These are phyloP conservation scores for Natator depressus DNA, from an alignment of 2,113 vertebrate genomes.

Conservation along the genomic window DNA sequence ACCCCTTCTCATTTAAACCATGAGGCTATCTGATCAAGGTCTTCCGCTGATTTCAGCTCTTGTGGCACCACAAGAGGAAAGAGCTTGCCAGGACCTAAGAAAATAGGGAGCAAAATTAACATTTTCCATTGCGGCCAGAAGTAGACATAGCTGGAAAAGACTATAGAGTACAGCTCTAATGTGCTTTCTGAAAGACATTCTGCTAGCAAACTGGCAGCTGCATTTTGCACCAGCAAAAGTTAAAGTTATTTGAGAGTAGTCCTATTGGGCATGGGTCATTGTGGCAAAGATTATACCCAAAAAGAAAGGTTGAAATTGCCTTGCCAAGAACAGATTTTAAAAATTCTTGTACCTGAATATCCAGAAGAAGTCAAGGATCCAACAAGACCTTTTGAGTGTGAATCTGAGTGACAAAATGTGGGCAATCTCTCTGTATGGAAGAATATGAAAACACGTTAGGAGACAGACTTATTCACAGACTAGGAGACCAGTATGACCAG, in stretches of 20 bases:
- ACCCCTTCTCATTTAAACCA: not conserved
- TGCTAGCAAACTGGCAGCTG: slow-evolving; percentile 19
- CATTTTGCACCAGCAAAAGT: not conserved
- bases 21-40: too few species aligned
- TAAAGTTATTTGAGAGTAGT: not conserved
- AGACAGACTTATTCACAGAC: not conserved
- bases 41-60: too few species aligned
- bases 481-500: not conserved
- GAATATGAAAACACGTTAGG: not conserved
- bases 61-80: not conserved
- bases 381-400: slow-evolving; percentile 24
- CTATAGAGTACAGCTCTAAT: not conserved
- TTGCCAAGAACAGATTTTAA: slow-evolving; percentile 27
- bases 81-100: not conserved
- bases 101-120: not conserved
- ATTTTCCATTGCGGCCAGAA: not conserved
- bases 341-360: not conserved
- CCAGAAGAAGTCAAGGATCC: slow-evolving; percentile 4
- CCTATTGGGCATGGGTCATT: not conserved
- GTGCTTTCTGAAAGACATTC: slow-evolving; percentile 13
- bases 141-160: slow-evolving; percentile 17
- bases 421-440: not conserved
- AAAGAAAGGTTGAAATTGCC: slow-evolving; percentile 13
- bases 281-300: slow-evolving; percentile 33
- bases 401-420: not conserved